A percentile compares a stretch with the other conserved stretches of the same genome.
Conservation (phyloP, 1,140 invertebrate genomes). For the Drosophila neocordata region DNA sequence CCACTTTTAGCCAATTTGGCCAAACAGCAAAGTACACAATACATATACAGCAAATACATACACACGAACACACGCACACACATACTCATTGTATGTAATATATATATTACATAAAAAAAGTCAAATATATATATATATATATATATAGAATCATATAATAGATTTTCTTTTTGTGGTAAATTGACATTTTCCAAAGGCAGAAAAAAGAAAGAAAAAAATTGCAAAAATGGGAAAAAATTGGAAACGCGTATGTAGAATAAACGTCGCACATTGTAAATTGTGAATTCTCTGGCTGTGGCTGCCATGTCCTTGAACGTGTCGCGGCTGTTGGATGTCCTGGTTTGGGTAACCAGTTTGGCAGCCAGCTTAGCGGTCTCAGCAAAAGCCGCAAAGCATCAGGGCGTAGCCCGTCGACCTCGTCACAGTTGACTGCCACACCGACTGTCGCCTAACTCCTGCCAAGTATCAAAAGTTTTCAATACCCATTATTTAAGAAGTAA, state of each 20-base stretch:
- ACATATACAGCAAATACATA: background rate
- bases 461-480: constrained; percentile 5
- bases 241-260: constrained; percentile 45
- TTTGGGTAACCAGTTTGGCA: constrained; percentile 45
- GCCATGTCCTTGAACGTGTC: constrained; percentile 69
- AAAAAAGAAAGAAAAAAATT: constrained; percentile 36
- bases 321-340: constrained; percentile 36
- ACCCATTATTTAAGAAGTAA: background rate
- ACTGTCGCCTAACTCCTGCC: constrained; percentile 51
- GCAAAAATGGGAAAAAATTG: constrained; percentile 27
- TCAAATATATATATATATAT: background rate
- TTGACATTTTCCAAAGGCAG: constrained; percentile 57
- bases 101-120: constrained; percentile 29
- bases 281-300: constrained; percentile 46
- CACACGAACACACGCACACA: background rate
- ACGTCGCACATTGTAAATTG: constrained; percentile 66
- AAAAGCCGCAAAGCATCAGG: constrained; percentile 61
- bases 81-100: constrained; percentile 36
- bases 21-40: constrained; percentile 46
- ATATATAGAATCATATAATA: constrained; percentile 20
- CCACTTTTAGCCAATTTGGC: constrained; percentile 55
- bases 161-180: constrained; percentile 56
- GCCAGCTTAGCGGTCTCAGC: constrained; percentile 62
- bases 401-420: constrained; percentile 37
- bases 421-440: constrained; percentile 62